Evolutionary conservation across 2,113 vertebrate species (phyloP), one percentile per base, ranked within the genome.

Genomic region (Tyrannus savana): DNA sequence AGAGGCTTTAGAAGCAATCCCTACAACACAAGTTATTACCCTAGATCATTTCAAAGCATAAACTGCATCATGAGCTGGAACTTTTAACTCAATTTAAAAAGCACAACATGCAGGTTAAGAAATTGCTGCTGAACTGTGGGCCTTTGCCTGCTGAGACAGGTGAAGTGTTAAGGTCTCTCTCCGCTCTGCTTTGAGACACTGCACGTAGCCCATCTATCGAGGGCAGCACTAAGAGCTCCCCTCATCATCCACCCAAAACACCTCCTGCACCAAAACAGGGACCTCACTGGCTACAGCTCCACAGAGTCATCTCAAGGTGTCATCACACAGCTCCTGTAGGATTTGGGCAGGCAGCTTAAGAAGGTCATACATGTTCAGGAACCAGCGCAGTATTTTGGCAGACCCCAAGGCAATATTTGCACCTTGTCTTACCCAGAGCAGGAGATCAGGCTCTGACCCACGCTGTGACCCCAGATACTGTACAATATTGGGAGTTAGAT

Each of bases 401-500:
- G 47, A 35, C 12, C 46, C 27, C 14, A 19, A 79, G 44, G 24
- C 21, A 47, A 1, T 16, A 18, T 31, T 17, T 42, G 30, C 23
- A 56, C 50, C 35, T 33, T 59, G 17, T 12, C 75, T 76, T 49
- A 78, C 14, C 18, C 33, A 1, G 22, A 77, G 31, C 0, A 87
- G 27, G 5, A 76, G 42, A 50, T 5, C 39, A 63, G 56, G 41
- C 24, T 89, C 11, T 41, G 59, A 75, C 5, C 23, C 25, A 37
- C 25, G 58, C 56, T 59, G n/a, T 24, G 59, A 75, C 5, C 23
- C 25, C 39, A 47, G 16, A 39, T 0, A 21, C 19, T 37, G 8
- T 0, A 0, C 4, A 9, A 5, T 13, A 4, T 3, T 42, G 23
- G 31, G 46, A 66, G 25, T 1, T 35, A 17, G 14, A 19, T 1